Percentiles rank a stretch among this genome's conserved stretches.
Evolutionary conservation across 2,113 vertebrate species (phyloP).

Genomic region (Speoplatyrhinus poulsoni): DNA sequence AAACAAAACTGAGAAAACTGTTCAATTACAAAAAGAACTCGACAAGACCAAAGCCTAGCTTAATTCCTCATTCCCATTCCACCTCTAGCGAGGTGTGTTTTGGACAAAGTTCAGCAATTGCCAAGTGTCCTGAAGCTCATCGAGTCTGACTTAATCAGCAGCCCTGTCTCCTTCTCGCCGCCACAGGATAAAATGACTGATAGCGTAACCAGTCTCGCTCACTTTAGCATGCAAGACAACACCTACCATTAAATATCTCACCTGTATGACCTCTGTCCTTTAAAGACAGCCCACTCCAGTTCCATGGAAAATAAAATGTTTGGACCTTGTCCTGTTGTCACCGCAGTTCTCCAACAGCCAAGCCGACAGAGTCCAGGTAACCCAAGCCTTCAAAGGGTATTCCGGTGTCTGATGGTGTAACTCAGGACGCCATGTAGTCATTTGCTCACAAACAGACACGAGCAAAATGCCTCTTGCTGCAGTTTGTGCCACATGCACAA

Average conservation of each 20-base stretch:
- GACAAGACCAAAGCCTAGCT: no score
- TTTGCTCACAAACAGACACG: neutral
- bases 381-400: slow-evolving; percentile 6
- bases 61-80: neutral
- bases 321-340: slow-evolving; percentile 43
- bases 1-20: neutral
- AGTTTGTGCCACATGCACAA: neutral
- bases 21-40: neutral
- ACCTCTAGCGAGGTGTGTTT: neutral
- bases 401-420: slow-evolving; percentile 22
- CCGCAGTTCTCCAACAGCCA: neutral
- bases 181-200: neutral
- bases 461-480: neutral
- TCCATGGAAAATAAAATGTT: slow-evolving; percentile 43
- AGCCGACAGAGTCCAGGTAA: slow-evolving; percentile 16
- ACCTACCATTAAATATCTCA: slow-evolving; percentile 11
- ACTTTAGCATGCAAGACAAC: neutral
- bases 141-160: slow-evolving; percentile 11
- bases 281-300: slow-evolving; percentile 5
- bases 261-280: slow-evolving; percentile 29
- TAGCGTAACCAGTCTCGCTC: neutral
- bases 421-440: slow-evolving; percentile 10
- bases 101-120: neutral
- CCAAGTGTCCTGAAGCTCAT: slow-evolving; percentile 8
- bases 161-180: neutral